Evolutionary conservation across 37 sponge, comb jelly and placozoan genomes (phyloP).

Genomic region (Aphrocallistes beatrix): DNA sequence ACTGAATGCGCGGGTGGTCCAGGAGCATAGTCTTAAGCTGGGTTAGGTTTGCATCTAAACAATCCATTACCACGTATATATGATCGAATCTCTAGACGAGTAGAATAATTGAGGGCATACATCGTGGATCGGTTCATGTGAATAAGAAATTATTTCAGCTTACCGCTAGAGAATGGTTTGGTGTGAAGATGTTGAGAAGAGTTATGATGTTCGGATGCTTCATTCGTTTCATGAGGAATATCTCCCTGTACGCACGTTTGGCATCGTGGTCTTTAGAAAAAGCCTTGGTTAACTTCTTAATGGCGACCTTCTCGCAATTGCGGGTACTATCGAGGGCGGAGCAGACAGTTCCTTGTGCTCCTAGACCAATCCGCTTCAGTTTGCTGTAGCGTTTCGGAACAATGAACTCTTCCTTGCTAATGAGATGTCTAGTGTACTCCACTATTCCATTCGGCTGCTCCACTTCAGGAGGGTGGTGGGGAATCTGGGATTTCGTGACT

Average conservation of each 20-base stretch:
- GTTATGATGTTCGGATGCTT: background rate
- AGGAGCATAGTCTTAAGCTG: background rate
- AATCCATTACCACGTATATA: background rate
- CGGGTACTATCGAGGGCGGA: background rate
- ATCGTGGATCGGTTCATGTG: no score
- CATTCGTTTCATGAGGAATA: conserved; percentile 8
- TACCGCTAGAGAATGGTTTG: background rate
- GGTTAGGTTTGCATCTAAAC: background rate
- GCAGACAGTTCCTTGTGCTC: background rate
- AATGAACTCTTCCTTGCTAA: background rate
- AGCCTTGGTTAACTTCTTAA: conserved; percentile 3
- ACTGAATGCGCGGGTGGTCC: background rate
- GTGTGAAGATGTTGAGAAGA: background rate
- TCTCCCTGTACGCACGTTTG: background rate
- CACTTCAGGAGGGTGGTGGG: background rate
- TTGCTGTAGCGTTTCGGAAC: background rate
- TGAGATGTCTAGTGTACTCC: background rate
- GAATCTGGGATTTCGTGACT: no score
- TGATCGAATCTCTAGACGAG: background rate
- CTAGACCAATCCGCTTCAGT: background rate
- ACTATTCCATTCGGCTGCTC: background rate
- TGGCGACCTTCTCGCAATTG: background rate
- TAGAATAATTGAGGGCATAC: no score
- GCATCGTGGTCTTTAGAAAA: background rate
- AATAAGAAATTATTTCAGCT: no score